phyloP scores from a whole-genome alignment of 2,797 vertebrate genomes.

The Crax fasciolata region DNA sequence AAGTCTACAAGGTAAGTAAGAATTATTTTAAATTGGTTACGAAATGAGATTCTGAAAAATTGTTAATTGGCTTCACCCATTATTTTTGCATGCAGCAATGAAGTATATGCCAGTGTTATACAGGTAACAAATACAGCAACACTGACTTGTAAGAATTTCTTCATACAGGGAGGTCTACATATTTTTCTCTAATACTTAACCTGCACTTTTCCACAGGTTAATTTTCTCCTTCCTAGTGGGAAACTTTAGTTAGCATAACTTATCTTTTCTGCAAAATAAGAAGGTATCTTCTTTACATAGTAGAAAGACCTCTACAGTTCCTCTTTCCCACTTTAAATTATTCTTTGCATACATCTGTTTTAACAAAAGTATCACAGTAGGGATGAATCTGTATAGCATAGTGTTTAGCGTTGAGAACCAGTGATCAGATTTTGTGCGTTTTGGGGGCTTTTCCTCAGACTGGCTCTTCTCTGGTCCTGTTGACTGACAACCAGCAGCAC shows the following conservation, averaged over 20 bases:
- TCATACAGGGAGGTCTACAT: not conserved
- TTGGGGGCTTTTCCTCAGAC: not conserved
- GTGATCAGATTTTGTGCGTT: not conserved
- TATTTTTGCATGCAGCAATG: not conserved
- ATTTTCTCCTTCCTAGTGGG: not conserved
- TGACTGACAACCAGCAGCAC: not conserved
- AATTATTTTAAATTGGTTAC: not conserved
- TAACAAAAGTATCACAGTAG: not conserved
- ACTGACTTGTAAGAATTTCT: not conserved
- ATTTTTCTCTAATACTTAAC: not conserved
- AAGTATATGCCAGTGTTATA: not conserved
- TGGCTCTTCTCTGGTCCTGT: not conserved
- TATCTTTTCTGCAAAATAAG: not conserved
- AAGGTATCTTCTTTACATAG: not conserved
- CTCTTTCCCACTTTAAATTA: not conserved
- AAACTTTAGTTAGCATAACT: not conserved
- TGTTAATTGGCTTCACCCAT: not conserved
- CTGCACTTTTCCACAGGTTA: not conserved
- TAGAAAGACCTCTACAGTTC: not conserved
- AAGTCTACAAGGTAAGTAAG: not conserved
- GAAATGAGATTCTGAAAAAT: slow-evolving; percentile 35
- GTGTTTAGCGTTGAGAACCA: not conserved
- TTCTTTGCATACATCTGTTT: not conserved
- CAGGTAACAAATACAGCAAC: not conserved
- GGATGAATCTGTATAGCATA: not conserved